These are phyloP conservation scores for Epinephelus lanceolatus DNA, from an alignment of 2,113 vertebrate genomes.

Conservation along the genomic window DNA sequence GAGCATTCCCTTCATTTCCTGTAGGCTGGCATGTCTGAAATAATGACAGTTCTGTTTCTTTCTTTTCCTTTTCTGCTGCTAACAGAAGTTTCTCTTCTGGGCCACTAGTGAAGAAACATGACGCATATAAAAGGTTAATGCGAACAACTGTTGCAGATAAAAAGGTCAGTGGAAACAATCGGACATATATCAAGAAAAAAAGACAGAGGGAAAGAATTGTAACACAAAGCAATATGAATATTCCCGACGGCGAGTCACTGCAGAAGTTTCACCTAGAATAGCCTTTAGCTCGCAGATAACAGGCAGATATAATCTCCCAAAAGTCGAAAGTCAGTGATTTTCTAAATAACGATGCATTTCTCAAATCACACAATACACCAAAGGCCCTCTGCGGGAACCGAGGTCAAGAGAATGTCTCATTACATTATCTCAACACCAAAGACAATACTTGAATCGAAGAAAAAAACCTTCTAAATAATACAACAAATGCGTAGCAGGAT, in stretches of 20 bases:
- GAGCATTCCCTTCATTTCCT: slow-evolving; percentile 61
- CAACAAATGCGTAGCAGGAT: background rate
- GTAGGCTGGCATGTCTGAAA: slow-evolving; percentile 49
- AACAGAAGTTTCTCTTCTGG: slow-evolving; percentile 54
- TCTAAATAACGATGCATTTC: slow-evolving; percentile 6
- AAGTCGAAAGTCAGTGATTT: slow-evolving; percentile 23
- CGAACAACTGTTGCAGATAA: slow-evolving; percentile 67
- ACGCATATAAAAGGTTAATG: slow-evolving; percentile 76
- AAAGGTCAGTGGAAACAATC: slow-evolving; percentile 74
- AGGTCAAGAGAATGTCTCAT: slow-evolving; percentile 13
- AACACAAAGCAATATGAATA: slow-evolving; percentile 48
- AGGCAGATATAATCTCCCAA: slow-evolving; percentile 2
- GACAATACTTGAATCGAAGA: background rate
- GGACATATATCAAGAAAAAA: slow-evolving; percentile 57
- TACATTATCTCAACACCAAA: background rate
- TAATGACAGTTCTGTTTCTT: slow-evolving; percentile 56
- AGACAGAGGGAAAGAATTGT: background rate
- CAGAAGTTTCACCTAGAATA: slow-evolving; percentile 29
- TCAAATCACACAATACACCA: background rate
- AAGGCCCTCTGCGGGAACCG: background rate
- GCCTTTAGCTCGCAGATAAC: slow-evolving; percentile 14
- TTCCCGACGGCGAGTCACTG: slow-evolving; percentile 6
- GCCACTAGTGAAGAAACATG: slow-evolving; percentile 74
- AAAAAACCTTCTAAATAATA: slow-evolving; percentile 11
- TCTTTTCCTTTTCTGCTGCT: slow-evolving; percentile 35